Conservation (phyloP, 64 coral and sea anemone species). For the Catalaphyllia jardinei region DNA sequence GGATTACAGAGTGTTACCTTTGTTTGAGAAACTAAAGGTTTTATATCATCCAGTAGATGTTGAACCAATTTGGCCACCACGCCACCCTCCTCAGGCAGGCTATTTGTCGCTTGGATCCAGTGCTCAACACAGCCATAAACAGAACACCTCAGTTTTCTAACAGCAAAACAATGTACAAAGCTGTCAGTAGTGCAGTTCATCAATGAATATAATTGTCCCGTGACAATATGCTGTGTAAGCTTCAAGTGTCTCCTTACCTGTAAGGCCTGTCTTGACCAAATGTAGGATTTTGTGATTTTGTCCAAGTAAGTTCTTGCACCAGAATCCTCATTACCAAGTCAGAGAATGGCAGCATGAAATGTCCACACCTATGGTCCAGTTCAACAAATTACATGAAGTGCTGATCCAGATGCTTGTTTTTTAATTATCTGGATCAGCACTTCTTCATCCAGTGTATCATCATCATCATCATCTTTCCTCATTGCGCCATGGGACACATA, state of each 20-base stretch:
- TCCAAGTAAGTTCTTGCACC: conserved; percentile 68
- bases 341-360: conserved; percentile 46
- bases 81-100: conserved; percentile 51
- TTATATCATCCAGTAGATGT: conserved; percentile 63
- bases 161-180: not conserved
- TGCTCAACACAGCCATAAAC: conserved; percentile 67
- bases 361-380: conserved; percentile 49
- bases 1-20: conserved; percentile 32
- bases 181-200: not conserved
- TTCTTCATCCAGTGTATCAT: no score
- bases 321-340: conserved; percentile 2
- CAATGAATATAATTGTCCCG: no score
- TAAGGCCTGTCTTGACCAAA: conserved; percentile 39
- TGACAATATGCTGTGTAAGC: no score
- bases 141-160: conserved; percentile 58
- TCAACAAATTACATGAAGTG: no score
- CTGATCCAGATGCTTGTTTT: no score
- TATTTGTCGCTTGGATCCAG: conserved; percentile 54
- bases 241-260: conserved; percentile 17
- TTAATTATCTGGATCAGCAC: no score
- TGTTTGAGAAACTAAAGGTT: conserved; percentile 52
- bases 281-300: not conserved
- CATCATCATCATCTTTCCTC: no score
- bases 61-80: conserved; percentile 38
- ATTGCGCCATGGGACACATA: no score